Evolutionary conservation across 2,888 invertebrate species (phyloP), one percentile per base, ranked within the genome.

Genomic region (Microplitis manilae): DNA sequence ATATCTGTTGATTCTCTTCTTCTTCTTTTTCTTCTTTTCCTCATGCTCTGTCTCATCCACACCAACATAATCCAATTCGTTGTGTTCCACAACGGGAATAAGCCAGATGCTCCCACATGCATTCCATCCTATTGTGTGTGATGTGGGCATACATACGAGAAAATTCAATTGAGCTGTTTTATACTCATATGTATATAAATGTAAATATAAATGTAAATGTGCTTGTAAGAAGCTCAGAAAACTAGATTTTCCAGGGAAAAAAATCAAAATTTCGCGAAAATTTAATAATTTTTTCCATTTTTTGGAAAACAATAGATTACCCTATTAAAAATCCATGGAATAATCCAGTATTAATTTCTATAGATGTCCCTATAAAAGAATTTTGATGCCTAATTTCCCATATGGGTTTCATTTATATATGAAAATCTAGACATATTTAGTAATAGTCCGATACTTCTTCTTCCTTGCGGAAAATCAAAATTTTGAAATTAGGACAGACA

Each of bases 41-140:
- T 17, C 62, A 30, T 72, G 50, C 13, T 13, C 13, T 13, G 50
- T 50, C 50, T 65, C 30, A 13, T 69, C 40, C 17, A 39, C 60
- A 41, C n/a, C 30, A 15, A 38, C 39, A 1, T 20, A 38, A 39
- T 6, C 67, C 50, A 75, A 69, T 68, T 38, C 60, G 17, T n/a
- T 39, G 8, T 38, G 50, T 76, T 71, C 60, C 67, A 67, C 67
- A 65, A 71, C 39, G 40, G 20, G 67, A 76, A 76, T 65, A 50
- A 39, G 65, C 69, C 20, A 70, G n/a, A 65, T 70, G 60, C 62
- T 76, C 39, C 39, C 60, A 71, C n/a, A 60, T 50, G 40, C 65
- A 76, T 76, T 76, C 67, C 67, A 30, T 65, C 41, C 71, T 17
- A 76, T 71, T 76, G 38, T 71, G 13, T 50, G 8, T 50, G 8